Percentiles rank a stretch among this genome's conserved stretches.
Conservation (phyloP, 2,113 vertebrate species). For the Cyanoramphus novaezelandiae region DNA sequence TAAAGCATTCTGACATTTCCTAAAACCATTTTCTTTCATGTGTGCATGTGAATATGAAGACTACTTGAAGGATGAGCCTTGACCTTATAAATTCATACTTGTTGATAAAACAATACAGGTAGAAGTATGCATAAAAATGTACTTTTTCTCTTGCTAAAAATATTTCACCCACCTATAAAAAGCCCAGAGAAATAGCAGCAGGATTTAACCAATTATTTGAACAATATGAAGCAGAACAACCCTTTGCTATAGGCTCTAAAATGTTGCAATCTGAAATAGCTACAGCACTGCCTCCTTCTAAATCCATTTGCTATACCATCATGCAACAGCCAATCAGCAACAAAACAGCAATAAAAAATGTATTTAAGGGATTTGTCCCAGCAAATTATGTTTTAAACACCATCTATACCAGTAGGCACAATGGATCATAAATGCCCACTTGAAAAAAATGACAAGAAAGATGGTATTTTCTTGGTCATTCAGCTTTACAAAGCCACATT, state of each 20-base stretch:
- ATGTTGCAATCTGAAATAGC: background rate
- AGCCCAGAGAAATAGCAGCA: background rate
- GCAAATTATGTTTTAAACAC: background rate
- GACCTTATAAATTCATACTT: slow-evolving; percentile 65
- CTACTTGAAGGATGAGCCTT: slow-evolving; percentile 63
- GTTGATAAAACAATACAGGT: slow-evolving; percentile 55
- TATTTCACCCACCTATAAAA: background rate
- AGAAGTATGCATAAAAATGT: slow-evolving; percentile 27
- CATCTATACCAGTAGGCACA: background rate
- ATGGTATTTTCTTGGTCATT: background rate
- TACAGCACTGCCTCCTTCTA: background rate
- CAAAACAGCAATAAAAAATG: background rate
- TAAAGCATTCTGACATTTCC: slow-evolving; percentile 64
- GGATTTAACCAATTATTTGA: background rate
- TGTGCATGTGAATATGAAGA: slow-evolving; percentile 33
- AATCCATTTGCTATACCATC: background rate
- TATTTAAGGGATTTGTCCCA: background rate
- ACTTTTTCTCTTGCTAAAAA: slow-evolving; percentile 22
- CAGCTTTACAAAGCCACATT: background rate
- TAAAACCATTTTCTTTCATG: slow-evolving; percentile 60
- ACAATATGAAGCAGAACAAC: background rate
- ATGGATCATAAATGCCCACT: background rate
- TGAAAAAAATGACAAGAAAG: background rate
- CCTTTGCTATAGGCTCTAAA: background rate
- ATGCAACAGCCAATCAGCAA: background rate